phyloP scores from a whole-genome alignment of 2,113 vertebrate species.

The Rhagologus leucostigma region DNA sequence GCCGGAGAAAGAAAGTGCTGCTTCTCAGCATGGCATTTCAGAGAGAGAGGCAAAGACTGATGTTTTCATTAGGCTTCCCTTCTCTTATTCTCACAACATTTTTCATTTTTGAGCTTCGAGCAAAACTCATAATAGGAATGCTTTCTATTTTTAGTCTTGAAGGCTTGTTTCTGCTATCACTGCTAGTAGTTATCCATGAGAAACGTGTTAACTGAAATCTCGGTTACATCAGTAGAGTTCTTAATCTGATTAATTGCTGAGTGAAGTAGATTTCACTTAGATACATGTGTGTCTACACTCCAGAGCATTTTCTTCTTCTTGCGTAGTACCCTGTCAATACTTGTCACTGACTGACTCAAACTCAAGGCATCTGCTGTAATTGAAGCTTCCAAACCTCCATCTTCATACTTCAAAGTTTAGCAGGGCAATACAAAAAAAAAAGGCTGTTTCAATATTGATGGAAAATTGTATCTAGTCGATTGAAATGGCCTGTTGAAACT shows the following conservation, averaged over 20 bases:
- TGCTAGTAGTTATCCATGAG: neutral
- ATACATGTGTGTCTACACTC: neutral
- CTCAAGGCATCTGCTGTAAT: neutral
- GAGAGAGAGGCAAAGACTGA: neutral
- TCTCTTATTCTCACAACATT: neutral
- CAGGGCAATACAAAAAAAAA: neutral
- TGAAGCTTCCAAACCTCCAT: neutral
- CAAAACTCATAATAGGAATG: neutral
- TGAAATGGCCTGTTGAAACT: neutral
- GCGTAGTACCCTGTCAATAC: neutral
- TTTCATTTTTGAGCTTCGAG: neutral
- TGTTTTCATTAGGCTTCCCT: neutral
- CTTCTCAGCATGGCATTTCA: conserved; percentile 3
- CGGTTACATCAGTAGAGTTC: neutral
- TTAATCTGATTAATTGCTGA: conserved; percentile 22
- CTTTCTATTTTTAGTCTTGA: neutral
- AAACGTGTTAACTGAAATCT: conserved; percentile 27
- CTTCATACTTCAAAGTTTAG: neutral
- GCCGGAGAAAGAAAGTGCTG: neutral
- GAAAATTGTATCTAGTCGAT: neutral
- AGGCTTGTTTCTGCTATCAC: neutral
- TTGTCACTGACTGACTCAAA: neutral
- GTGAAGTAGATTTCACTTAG: neutral
- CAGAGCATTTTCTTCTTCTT: neutral
- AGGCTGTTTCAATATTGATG: neutral